phyloP scores from a whole-genome alignment of 2,797 vertebrate genomes.

The Enteromius afrohamiltoni region DNA sequence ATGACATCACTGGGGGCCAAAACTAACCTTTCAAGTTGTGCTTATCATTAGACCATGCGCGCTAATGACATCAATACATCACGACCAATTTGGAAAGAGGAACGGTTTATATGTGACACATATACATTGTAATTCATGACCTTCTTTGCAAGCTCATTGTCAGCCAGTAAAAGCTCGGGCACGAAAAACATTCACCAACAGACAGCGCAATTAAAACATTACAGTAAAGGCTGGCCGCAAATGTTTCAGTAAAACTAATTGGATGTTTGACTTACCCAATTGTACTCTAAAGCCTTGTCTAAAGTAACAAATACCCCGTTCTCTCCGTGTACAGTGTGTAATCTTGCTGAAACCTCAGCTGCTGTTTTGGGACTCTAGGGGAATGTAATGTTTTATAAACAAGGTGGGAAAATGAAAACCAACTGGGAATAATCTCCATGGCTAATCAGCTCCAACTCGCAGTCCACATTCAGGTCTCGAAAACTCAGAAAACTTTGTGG shows the following conservation, averaged over 20 bases:
- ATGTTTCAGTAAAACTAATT: slow-evolving; percentile 52
- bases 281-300: slow-evolving; percentile 36
- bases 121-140: slow-evolving; percentile 46
- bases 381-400: slow-evolving; percentile 73
- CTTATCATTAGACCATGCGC: slow-evolving; percentile 43
- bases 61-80: slow-evolving; percentile 48
- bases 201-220: slow-evolving; percentile 49
- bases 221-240: slow-evolving; percentile 25
- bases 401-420: slow-evolving; percentile 69
- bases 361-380: slow-evolving; percentile 63
- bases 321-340: slow-evolving; percentile 32
- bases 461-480: slow-evolving; percentile 65
- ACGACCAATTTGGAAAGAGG: slow-evolving; percentile 38
- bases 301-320: slow-evolving; percentile 35
- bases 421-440: slow-evolving; percentile 71
- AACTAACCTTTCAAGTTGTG: slow-evolving; percentile 45
- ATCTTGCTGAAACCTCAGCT: slow-evolving; percentile 69
- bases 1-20: slow-evolving; percentile 43
- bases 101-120: slow-evolving; percentile 24
- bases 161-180: slow-evolving; percentile 51
- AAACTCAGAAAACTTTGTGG: slow-evolving; percentile 66
- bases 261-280: slow-evolving; percentile 42
- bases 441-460: slow-evolving; percentile 73
- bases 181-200: not conserved
- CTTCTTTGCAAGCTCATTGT: slow-evolving; percentile 41